These are phyloP conservation scores for Anthonomus grandis DNA, from an alignment of 1,140 invertebrate genomes.

Conservation along the genomic window DNA sequence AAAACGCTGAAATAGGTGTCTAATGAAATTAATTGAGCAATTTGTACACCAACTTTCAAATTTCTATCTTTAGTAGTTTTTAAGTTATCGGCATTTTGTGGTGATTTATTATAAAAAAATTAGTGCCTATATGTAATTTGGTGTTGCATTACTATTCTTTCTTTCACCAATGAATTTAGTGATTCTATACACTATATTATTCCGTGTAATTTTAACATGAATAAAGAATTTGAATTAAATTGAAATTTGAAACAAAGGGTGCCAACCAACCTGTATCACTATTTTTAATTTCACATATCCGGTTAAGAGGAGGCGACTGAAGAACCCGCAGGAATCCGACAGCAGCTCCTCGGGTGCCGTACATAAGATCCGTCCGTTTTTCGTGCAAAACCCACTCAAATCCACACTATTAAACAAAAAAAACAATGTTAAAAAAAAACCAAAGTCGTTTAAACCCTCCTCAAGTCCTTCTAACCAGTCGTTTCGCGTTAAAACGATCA, in stretches of 20 bases:
- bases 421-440: conserved; percentile 1
- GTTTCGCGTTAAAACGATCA: conserved; percentile 40
- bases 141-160: too few relatives aligned
- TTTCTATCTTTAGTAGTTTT: too few relatives aligned
- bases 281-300: conserved; percentile 36
- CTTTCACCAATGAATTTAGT: too few relatives aligned
- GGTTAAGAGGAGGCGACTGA: conserved; percentile 51
- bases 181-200: too few relatives aligned
- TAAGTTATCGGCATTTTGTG: too few relatives aligned
- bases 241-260: background rate
- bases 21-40: too few relatives aligned
- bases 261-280: conserved; percentile 16
- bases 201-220: too few relatives aligned
- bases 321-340: conserved; percentile 58
- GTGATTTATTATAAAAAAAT: too few relatives aligned
- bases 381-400: conserved; percentile 32
- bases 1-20: too few relatives aligned
- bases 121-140: too few relatives aligned
- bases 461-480: conserved; percentile 1
- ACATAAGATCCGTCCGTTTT: conserved; percentile 30
- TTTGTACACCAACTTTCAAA: too few relatives aligned
- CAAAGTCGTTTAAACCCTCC: background rate
- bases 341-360: conserved; percentile 49
- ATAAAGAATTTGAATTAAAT: background rate
- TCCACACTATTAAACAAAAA: conserved; percentile 26